Conservation (phyloP, 2,888 invertebrate genomes). For the Amblyjoppa fuscipennis region DNA sequence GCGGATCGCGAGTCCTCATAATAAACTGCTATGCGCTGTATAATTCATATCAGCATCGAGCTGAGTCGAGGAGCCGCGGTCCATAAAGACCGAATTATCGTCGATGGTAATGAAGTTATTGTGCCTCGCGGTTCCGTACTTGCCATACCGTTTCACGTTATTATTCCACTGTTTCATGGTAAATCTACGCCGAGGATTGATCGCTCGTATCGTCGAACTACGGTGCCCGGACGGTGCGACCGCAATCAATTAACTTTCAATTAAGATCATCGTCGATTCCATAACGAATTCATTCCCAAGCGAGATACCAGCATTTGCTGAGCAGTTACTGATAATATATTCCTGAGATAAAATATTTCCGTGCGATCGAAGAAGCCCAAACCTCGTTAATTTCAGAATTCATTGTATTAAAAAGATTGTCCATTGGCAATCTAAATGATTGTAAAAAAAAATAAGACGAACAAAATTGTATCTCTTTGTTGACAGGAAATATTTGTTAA, state of each 20-base stretch:
- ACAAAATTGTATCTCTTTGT: no score
- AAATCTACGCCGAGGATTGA: slow-evolving; percentile 63
- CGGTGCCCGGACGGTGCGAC: not conserved
- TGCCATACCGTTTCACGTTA: slow-evolving; percentile 44
- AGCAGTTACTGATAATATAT: not conserved
- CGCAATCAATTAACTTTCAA: slow-evolving; percentile 75
- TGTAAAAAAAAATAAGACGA: no score
- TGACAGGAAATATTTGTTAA: no score
- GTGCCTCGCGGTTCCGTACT: slow-evolving; percentile 7
- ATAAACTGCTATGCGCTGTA: not conserved
- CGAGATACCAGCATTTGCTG: slow-evolving; percentile 11
- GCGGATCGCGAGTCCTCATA: not conserved
- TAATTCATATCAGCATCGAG: not conserved
- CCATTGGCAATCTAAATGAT: no score
- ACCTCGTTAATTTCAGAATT: no score
- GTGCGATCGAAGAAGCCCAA: not conserved
- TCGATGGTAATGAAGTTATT: slow-evolving; percentile 52
- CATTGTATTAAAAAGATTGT: no score
- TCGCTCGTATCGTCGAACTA: not conserved
- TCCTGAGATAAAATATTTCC: not conserved
- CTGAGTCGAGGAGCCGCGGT: not conserved
- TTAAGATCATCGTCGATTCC: slow-evolving; percentile 64
- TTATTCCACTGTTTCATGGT: slow-evolving; percentile 58
- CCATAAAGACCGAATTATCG: slow-evolving; percentile 48
- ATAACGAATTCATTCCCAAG: slow-evolving; percentile 68